Percentiles rank a stretch among this genome's conserved stretches.
Conservation (phyloP, 2,797 vertebrate species). For the Philypnodon macrostomus region DNA sequence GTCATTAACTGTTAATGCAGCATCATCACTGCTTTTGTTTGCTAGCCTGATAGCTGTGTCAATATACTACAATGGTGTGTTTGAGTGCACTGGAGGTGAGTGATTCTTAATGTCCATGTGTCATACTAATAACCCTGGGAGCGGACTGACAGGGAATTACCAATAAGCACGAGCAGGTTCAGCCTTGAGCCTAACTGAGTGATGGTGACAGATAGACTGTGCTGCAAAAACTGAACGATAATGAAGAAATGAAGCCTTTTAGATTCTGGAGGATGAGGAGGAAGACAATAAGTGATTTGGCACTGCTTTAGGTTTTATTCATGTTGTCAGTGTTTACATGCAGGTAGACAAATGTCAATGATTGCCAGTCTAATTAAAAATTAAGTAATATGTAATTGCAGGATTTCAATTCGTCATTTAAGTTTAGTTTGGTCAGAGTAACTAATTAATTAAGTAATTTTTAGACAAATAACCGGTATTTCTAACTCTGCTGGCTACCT, state of each 20-base stretch:
- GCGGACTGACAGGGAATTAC: constrained; percentile 13
- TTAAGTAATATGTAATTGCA: too few relatives aligned
- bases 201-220: constrained; percentile 15
- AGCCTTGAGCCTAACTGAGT: constrained; percentile 12
- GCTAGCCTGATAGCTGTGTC: background rate
- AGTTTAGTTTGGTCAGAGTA: too few relatives aligned
- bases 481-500: too few relatives aligned
- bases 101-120: constrained; percentile 16
- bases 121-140: constrained; percentile 9
- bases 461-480: too few relatives aligned
- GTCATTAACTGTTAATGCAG: constrained; percentile 10
- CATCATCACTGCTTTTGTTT: background rate
- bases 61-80: background rate
- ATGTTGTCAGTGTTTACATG: background rate
- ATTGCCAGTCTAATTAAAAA: too few relatives aligned
- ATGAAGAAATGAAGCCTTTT: constrained; percentile 5
- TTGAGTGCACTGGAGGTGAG: constrained; percentile 1
- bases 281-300: constrained; percentile 9
- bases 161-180: constrained; percentile 12
- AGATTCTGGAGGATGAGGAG: constrained; percentile 1
- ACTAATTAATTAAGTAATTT: too few relatives aligned
- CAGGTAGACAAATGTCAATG: background rate
- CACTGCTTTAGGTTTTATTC: constrained; percentile 5
- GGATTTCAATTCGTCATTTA: too few relatives aligned
- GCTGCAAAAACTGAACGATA: constrained; percentile 6